Evolutionary conservation across 2,113 vertebrate genomes (phyloP).

Genomic region (Todiramphus saurophagus): DNA sequence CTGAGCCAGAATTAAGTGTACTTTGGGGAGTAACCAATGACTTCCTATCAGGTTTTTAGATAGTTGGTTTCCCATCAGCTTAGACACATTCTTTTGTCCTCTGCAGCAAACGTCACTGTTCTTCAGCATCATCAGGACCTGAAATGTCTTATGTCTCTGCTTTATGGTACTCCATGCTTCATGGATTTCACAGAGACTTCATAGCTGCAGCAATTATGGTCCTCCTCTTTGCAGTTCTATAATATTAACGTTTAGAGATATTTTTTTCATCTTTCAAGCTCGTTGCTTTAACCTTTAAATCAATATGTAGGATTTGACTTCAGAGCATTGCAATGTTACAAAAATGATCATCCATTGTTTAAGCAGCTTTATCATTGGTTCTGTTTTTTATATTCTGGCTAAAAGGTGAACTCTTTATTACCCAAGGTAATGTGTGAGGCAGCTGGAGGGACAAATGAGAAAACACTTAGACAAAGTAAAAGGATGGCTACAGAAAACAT

Average conservation of each 20-base stretch:
- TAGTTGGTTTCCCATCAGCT: neutral
- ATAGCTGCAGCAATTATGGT: neutral
- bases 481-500: neutral
- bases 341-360: neutral
- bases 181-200: neutral
- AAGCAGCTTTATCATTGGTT: neutral
- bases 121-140: neutral
- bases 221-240: neutral
- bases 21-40: neutral
- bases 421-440: neutral
- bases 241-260: neutral
- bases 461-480: neutral
- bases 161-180: neutral
- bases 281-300: constrained; percentile 27
- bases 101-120: neutral
- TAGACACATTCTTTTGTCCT: constrained; percentile 25
- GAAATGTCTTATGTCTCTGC: neutral
- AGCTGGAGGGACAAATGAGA: neutral
- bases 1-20: neutral
- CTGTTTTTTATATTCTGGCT: neutral
- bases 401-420: neutral
- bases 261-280: neutral
- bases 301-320: neutral
- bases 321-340: neutral
- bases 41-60: neutral